Percentiles rank a stretch among this genome's conserved stretches.
Evolutionary conservation across 2,888 invertebrate genomes (phyloP).

Genomic region (Eristalis intricaria): DNA sequence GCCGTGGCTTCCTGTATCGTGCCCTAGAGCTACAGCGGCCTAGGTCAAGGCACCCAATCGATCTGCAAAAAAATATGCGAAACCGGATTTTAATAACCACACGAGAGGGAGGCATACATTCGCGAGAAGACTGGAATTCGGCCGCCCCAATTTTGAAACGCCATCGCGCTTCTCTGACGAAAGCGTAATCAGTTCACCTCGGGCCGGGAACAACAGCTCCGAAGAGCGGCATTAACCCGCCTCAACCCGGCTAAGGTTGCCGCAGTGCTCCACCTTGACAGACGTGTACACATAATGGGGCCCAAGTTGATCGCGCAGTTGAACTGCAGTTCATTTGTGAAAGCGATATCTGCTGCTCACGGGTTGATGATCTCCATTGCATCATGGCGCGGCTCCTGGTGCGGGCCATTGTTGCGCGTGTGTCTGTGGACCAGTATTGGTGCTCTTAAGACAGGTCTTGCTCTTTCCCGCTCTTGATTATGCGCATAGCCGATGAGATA

Average conservation of each 20-base stretch:
- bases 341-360: background rate
- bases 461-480: slow-evolving; percentile 22
- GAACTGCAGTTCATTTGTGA: slow-evolving; percentile 32
- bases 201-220: background rate
- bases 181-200: background rate
- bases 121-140: slow-evolving; percentile 8
- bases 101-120: slow-evolving; percentile 25
- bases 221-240: background rate
- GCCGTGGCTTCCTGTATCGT: slow-evolving; percentile 34
- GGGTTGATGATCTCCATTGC: slow-evolving; percentile 59
- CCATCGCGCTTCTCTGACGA: background rate
- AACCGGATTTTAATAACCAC: background rate
- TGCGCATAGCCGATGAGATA: slow-evolving; percentile 41
- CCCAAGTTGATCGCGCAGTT: background rate
- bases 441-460: background rate
- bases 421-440: background rate
- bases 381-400: background rate
- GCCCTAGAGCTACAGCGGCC: slow-evolving; percentile 39
- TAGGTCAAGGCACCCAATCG: slow-evolving; percentile 54
- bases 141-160: background rate
- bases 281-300: slow-evolving; percentile 4
- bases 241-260: background rate
- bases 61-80: slow-evolving; percentile 40
- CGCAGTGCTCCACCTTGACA: slow-evolving; percentile 22
- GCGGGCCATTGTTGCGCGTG: background rate